These are phyloP conservation scores for Pagrus major DNA, from an alignment of 2,113 vertebrate genomes.

Conservation along the genomic window DNA sequence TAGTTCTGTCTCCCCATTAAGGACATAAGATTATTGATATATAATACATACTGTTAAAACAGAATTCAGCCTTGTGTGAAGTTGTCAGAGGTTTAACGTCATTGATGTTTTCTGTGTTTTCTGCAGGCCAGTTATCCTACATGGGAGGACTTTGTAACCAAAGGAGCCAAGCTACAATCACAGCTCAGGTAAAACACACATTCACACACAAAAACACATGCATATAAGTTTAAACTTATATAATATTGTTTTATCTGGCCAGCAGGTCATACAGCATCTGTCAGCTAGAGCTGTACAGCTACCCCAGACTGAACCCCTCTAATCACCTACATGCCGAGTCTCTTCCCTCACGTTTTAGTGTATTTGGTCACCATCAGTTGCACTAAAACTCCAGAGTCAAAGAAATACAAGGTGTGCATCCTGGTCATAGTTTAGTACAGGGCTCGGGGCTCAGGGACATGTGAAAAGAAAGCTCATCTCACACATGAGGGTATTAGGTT, in stretches of 20 bases:
- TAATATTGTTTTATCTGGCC: not conserved
- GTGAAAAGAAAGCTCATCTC: too few relatives aligned
- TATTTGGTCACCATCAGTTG: not conserved
- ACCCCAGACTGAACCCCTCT: not conserved
- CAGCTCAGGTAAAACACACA: slow-evolving; percentile 84
- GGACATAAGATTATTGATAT: slow-evolving; percentile 14
- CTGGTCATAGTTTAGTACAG: not conserved
- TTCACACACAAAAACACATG: not conserved
- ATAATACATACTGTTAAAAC: not conserved
- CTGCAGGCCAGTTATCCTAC: slow-evolving; percentile 87
- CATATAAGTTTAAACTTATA: not conserved
- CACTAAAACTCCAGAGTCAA: not conserved
- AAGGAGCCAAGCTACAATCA: slow-evolving; percentile 88
- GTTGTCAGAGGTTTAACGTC: not conserved
- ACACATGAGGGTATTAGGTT: too few relatives aligned
- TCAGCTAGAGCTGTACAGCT: not conserved
- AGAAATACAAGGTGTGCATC: not conserved
- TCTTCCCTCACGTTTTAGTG: not conserved
- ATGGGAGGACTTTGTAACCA: slow-evolving; percentile 89
- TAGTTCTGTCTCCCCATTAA: not conserved
- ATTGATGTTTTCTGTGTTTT: slow-evolving; percentile 13
- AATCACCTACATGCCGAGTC: not conserved
- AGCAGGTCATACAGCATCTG: not conserved
- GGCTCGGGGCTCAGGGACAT: too few relatives aligned
- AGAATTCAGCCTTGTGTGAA: not conserved